Percentiles rank a stretch among this genome's conserved stretches.
Evolutionary conservation across 2,888 invertebrate genomes (phyloP).

Genomic region (Hirtodrosophila confusa): DNA sequence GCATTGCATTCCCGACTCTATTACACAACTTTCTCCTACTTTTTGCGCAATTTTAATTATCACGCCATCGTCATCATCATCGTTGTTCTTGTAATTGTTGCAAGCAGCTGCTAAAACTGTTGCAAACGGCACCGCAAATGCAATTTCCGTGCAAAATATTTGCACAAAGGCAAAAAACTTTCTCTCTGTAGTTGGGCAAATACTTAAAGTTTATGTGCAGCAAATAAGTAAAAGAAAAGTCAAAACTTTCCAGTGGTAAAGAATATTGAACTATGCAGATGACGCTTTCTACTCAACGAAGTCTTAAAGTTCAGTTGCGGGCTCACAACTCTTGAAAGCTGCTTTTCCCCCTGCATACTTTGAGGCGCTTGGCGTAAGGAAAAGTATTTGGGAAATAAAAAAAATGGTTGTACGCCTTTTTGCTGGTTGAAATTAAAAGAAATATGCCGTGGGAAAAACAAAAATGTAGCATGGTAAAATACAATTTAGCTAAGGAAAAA

Average conservation of each 20-base stretch:
- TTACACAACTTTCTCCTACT: slow-evolving; percentile 38
- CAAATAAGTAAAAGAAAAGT: slow-evolving; percentile 23
- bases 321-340: slow-evolving; percentile 42
- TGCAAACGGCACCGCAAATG: slow-evolving; percentile 57
- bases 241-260: slow-evolving; percentile 3
- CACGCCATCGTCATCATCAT: slow-evolving; percentile 17
- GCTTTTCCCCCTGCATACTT: slow-evolving; percentile 35
- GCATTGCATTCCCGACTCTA: slow-evolving; percentile 42
- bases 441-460: slow-evolving; percentile 20
- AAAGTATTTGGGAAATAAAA: slow-evolving; percentile 22
- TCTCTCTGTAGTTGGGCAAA: slow-evolving; percentile 15
- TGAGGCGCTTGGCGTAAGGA: slow-evolving; percentile 42
- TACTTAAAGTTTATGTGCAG: slow-evolving; percentile 15
- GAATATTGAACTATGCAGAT: slow-evolving; percentile 23
- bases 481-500: slow-evolving; percentile 4
- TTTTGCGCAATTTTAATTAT: slow-evolving; percentile 60
- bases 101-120: slow-evolving; percentile 34
- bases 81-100: slow-evolving; percentile 13
- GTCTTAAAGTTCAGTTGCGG: slow-evolving; percentile 32
- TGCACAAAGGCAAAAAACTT: slow-evolving; percentile 56
- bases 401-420: slow-evolving; percentile 9
- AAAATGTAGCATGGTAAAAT: slow-evolving; percentile 2
- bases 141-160: slow-evolving; percentile 72
- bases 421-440: slow-evolving; percentile 42
- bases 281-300: slow-evolving; percentile 10